Evolutionary conservation across 2,888 invertebrate species (phyloP), one percentile per base, ranked within the genome.

Genomic region (Dynastes grantii): DNA sequence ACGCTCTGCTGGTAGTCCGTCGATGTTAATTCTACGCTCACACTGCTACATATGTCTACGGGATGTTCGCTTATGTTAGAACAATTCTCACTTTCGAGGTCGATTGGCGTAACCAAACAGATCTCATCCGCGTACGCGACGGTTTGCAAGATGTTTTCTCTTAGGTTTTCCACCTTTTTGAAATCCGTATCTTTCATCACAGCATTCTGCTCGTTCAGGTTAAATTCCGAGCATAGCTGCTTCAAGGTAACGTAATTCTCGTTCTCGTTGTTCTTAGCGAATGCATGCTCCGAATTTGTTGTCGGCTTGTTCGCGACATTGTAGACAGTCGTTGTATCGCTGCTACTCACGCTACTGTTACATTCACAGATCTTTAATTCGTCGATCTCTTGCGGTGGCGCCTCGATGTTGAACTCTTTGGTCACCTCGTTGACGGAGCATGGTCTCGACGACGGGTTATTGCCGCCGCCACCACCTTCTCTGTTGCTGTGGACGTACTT

Each of bases 401-500:
- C 92, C 76, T 92, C 90, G 82, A 92, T 91, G 85, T 92, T 92
- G 81, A 88, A 88, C 65, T 89, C 89, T 83, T 87, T 88, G 68
- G 89, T 88, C 64, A 87, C 80, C 53, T 88, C 88, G 75, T 83
- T 85, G 9, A 85, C 87, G 1, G 92, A 92, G 51, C 91, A 91
- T 0, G 92, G 90, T 84, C 90, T 86, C 8, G 92, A 92, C 22
- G 55, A 16, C 55, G 16, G 27, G 8, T 16, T 58, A 58, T 16
- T 58, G 22, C 22, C 22, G 22, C 22, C 22, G 55, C 22, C 22
- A 9, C 16, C 22, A 68, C 91, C 90, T 80, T 91, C 91, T 85
- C 92, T 92, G 82, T 92, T 89, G 82, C 91, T 90, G 73, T 91
- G 90, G 83, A 92, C 92, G 86, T 94, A 94, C 85, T 93, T 93